Base-by-base conservation (phyloP, 2,888 invertebrate genomes). In the Catocala sponsa region DNA sequence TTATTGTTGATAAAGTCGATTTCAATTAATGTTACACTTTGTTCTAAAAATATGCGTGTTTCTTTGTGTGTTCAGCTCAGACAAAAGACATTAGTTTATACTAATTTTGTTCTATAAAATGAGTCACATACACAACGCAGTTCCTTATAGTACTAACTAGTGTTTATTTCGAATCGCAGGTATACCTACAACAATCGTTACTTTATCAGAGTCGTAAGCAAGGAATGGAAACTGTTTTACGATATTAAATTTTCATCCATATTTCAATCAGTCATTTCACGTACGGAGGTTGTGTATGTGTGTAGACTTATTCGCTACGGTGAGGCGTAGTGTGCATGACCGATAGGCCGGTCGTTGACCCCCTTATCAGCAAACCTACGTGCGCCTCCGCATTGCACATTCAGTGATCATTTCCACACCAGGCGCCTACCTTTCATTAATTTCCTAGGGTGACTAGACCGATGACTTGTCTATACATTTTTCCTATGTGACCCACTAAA, bases 271-370 rank as follows among this genome's bases (percentile, higher is more conserved):
- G 68, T 72, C 51, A 63, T 60, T 70, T 70, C 55, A 51, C 55
- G 44, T 60, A 57, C 55, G 35, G 35, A 50, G 52, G 11, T 44
- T 44, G 42, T 60, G 47, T 55, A 54, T 55, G 55, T 54, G 71
- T 62, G 72, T 71, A 60, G 60, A 63, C 57, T 59, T 66, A 77
- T 77, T 76, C 63, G 72, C 63, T 62, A 64, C 72, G 70, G 57
- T 69, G 53, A 70, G 68, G 48, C 55, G 68, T 65, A 55, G 78
- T 70, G 80, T 78, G 81, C 80, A 83, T 89, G 90, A 89, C 91
- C 90, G 91, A 92, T 92, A 91, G 86, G 81, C 76, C 65, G 91
- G 88, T 73, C 88, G 81, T 79, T 84, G 87, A 88, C 87, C 89
- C 83, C 84, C 79, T 80, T 81, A 83, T 83, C 80, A 81, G 72